Evolutionary conservation across 2,113 vertebrate genomes (phyloP), one percentile per base, ranked within the genome.

Genomic region (Orthochromis malagaraziensis): DNA sequence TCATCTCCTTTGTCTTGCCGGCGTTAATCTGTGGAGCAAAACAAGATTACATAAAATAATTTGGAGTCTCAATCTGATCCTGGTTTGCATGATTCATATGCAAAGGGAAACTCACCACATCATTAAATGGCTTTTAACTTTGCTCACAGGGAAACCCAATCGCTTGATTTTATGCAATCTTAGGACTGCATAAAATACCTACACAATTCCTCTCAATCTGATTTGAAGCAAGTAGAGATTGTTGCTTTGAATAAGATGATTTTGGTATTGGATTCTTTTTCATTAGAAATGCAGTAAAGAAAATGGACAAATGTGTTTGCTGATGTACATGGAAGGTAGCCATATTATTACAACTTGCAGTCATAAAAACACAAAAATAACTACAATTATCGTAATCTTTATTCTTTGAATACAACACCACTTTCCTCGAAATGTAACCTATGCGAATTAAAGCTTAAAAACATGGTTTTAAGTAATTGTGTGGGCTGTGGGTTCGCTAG

Each of bases 81-180:
- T 81, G n/a, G 58, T 21, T 3, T 8, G n/a, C 2, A 4, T 92
- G 82, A 91, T 42, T 87, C 55, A 88, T 81, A 81, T 55, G 75
- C 42, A 47, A 57, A 65, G 29, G 53, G 51, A 89, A 92, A 88
- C 80, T 86, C 9, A 21, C 11, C 9, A 29, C 57, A 79, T 81
- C 58, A 82, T 92, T 91, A 94, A 93, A 92, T 12, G 60, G 86
- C 90, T 94, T 93, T 93, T 91, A 90, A 81, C 68, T 81, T 58
- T 42, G n/a, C 31, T 87, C 31, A n/a, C 49, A 40, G 53, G 58
- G 51, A 84, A 84, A 63, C 77, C n/a, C 60, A 79, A 77, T 77
- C 29, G 1, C 29, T 68, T 26, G 10, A 47, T 73, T 87, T 90
- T 17, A 80, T 45, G n/a, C 51, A 54, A 81, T 88, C 31, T 3